Evolutionary conservation across 2,113 vertebrate genomes (phyloP), one percentile per base, ranked within the genome.

Genomic region (Saguinus midas): DNA sequence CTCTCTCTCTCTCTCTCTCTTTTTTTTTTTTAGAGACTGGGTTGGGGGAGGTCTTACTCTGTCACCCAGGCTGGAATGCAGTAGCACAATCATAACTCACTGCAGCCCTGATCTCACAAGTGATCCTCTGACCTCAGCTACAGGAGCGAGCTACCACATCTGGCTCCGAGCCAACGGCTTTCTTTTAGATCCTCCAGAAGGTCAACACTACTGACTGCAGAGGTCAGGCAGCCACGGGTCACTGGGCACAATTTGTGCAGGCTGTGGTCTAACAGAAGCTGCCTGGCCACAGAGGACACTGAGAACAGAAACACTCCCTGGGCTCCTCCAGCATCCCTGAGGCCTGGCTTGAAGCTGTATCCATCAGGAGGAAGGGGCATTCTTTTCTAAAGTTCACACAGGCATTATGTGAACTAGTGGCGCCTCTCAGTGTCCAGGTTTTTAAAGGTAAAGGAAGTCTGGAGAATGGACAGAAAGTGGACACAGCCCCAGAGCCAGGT

Each of bases 371-470:
- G 45, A 70, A 83, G 58, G 21, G 40, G 1, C 2, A 1, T 57
- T 40, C 40, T 84, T 58, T 72, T 57, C 58, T 52, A 70, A 96
- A 43, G 72, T 91, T 88, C 86, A 40, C 55, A 61, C 57, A 90
- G 37, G 68, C 20, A 92, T 85, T 68, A 0, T 3, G 35, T 10
- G 52, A 90, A n/a, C 76, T 58, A 29, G 45, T 64, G 58, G 40
- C 1, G 3, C 82, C 87, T 32, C 45, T 73, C 58, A 50, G 68
- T 8, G 14, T 87, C 79, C 91, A 87, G 35, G 18, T 75, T 87
- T 73, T 96, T 50, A 76, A 94, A 96, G 50, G 52, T 75, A 94
- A 68, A 94, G 80, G 27, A 88, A 96, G 32, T 58, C 37, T 48
- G 52, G 29, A 88, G 45, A 92, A 92, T 78, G 55, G 43, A 61